A percentile compares a stretch with the other conserved stretches of the same genome.
These are phyloP conservation scores for Tetragonula clypearis DNA, from an alignment of 1,140 invertebrate species.

Conservation along the genomic window DNA sequence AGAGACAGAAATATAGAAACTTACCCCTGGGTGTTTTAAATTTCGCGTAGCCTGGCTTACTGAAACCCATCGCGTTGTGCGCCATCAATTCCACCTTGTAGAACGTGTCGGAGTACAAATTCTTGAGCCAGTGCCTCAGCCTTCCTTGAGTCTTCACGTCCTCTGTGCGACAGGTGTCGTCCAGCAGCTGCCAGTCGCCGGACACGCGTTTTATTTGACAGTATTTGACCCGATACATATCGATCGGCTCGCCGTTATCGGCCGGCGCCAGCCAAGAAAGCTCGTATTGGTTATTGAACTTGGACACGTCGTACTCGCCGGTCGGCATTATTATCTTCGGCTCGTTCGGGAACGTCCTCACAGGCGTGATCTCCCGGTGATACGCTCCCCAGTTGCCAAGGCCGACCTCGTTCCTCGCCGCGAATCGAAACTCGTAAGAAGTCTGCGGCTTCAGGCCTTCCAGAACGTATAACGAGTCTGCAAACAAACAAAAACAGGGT, in stretches of 20 bases:
- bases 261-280: slow-evolving; percentile 91
- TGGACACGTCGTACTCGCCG: slow-evolving; percentile 77
- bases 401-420: slow-evolving; percentile 92
- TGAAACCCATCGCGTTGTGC: slow-evolving; percentile 92
- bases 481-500: slow-evolving; percentile 6
- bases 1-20: slow-evolving; percentile 69
- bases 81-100: slow-evolving; percentile 93
- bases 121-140: slow-evolving; percentile 85
- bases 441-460: slow-evolving; percentile 90
- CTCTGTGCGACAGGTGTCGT: slow-evolving; percentile 83
- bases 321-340: slow-evolving; percentile 79
- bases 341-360: slow-evolving; percentile 82
- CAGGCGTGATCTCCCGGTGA: slow-evolving; percentile 82
- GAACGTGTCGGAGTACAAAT: slow-evolving; percentile 87
- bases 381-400: slow-evolving; percentile 87
- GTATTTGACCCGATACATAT: slow-evolving; percentile 90
- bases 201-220: slow-evolving; percentile 85
- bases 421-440: slow-evolving; percentile 92
- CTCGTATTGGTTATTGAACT: slow-evolving; percentile 89
- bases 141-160: slow-evolving; percentile 84
- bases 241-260: slow-evolving; percentile 94
- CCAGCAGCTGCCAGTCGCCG: slow-evolving; percentile 85
- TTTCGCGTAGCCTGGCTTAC: slow-evolving; percentile 87
- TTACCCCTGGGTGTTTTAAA: slow-evolving; percentile 94
- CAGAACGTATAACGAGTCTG: slow-evolving; percentile 88